Evolutionary conservation across 35 echinoderm and acorn worm species (phyloP), one percentile per base, ranked within the genome.

Genomic region (Lytechinus pictus): DNA sequence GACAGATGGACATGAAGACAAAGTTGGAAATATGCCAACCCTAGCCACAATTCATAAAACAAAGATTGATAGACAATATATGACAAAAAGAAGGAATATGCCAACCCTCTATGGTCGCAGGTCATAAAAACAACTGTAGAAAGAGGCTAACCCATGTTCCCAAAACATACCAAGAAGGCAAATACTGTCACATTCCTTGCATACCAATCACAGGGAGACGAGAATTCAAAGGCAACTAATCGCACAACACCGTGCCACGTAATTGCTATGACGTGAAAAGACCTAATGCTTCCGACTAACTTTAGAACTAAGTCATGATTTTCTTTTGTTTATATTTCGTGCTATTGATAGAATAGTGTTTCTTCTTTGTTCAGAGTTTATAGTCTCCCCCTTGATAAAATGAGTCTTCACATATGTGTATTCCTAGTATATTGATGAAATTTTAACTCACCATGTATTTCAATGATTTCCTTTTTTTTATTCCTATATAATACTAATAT

Each of bases 241-340:
- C 66, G 66, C 66, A 79, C 66, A 24, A 79, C 66, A 79, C 66
- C 66, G 66, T 79, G 66, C 66, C 66, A 24, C 66, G 16, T 79
- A 79, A 79, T 79, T 79, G 66, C 66, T 79, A 79, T 79, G 66
- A 79, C 66, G 66, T 79, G 66, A 79, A 79, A 79, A 79, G 66
- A 79, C 66, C 66, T 79, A 79, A 79, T 79, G 66, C 66, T 79
- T 79, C 66, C 66, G 66, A 79, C 6, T 79, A 79, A 79, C 66
- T 24, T 79, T 24, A 8, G 8, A 79, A 6, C 66, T 24, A 24
- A 79, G 66, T 6, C 66, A n/a, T 79, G 66, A 79, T 12, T 71
- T 71, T 79, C 7, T 14, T 24, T n/a, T 79, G 66, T 79, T 79
- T 79, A 24, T 79, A 79, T 79, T 24, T 24, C 12, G 16, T 79